phyloP scores from a whole-genome alignment of 2,113 vertebrate species.

The Bos javanicus region DNA sequence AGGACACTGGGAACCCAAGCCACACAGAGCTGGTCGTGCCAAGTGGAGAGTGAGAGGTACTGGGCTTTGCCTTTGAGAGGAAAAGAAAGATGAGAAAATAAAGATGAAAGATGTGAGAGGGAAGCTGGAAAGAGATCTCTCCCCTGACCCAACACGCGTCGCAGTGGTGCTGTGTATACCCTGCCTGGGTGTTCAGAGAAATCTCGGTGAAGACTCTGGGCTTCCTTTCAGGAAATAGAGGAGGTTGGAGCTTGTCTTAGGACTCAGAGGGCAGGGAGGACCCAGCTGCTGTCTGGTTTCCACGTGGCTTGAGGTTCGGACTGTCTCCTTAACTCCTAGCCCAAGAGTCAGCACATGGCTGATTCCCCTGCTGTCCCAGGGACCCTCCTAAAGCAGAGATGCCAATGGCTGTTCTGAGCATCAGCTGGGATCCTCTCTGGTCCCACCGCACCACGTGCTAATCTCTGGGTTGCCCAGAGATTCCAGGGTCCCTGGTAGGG shows the following conservation, averaged over 20 bases:
- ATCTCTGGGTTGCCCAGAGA: background rate
- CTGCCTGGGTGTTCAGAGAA: background rate
- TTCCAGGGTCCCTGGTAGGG: fast-evolving
- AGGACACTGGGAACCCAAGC: background rate
- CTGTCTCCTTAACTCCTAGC: background rate
- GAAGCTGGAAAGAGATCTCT: no score
- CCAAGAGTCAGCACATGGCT: fast-evolving
- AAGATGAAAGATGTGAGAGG: background rate
- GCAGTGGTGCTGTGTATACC: background rate
- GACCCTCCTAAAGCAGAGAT: fast-evolving
- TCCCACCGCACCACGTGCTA: fast-evolving
- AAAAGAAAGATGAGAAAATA: background rate
- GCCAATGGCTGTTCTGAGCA: fast-evolving
- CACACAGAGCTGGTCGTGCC: background rate
- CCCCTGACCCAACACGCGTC: fast-evolving
- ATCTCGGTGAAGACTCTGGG: background rate
- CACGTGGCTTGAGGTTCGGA: background rate
- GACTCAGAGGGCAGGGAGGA: background rate
- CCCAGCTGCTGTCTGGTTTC: background rate
- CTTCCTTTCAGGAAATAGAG: background rate
- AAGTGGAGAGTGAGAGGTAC: no score
- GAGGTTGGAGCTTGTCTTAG: background rate
- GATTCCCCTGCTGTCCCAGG: fast-evolving
- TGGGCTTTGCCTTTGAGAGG: background rate
- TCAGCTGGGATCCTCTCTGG: background rate